A percentile compares a stretch with the other conserved stretches of the same genome.
These are phyloP conservation scores for Tricholauxania praeusta DNA, from an alignment of 2,888 invertebrate genomes.

Conservation along the genomic window DNA sequence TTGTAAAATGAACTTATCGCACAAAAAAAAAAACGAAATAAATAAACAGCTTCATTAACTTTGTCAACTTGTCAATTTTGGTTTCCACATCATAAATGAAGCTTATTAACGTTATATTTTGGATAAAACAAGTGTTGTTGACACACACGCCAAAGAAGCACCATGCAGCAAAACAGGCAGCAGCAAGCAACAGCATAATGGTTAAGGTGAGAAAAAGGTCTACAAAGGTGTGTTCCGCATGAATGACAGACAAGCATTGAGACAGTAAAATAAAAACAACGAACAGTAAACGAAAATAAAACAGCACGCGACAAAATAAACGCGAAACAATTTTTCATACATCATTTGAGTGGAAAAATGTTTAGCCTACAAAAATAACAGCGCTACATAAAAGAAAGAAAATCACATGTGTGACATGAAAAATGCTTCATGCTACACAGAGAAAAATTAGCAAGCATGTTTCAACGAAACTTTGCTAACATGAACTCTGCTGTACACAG, in stretches of 20 bases:
- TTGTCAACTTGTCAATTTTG: background rate
- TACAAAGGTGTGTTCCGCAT: background rate
- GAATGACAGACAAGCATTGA: background rate
- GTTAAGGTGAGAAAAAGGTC: constrained; percentile 1
- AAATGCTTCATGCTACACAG: too few relatives aligned
- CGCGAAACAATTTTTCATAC: background rate
- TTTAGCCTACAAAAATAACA: background rate
- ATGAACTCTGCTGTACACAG: background rate
- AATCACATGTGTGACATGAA: background rate
- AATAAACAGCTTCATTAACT: background rate
- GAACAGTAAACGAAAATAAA: background rate
- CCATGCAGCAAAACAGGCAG: background rate
- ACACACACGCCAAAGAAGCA: background rate
- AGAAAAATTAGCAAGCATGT: too few relatives aligned
- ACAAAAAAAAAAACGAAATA: too few relatives aligned
- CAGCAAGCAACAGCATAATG: background rate
- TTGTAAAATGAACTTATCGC: too few relatives aligned
- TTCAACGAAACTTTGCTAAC: background rate
- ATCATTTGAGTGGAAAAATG: too few relatives aligned
- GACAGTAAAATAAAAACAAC: background rate
- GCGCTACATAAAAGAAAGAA: background rate
- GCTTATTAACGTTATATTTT: background rate
- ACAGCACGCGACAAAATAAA: constrained; percentile 8
- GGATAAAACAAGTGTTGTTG: background rate
- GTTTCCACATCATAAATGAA: background rate